A percentile compares a stretch with the other conserved stretches of the same genome.
Evolutionary conservation across 2,888 invertebrate species (phyloP).

Genomic region (Acleris emargana): DNA sequence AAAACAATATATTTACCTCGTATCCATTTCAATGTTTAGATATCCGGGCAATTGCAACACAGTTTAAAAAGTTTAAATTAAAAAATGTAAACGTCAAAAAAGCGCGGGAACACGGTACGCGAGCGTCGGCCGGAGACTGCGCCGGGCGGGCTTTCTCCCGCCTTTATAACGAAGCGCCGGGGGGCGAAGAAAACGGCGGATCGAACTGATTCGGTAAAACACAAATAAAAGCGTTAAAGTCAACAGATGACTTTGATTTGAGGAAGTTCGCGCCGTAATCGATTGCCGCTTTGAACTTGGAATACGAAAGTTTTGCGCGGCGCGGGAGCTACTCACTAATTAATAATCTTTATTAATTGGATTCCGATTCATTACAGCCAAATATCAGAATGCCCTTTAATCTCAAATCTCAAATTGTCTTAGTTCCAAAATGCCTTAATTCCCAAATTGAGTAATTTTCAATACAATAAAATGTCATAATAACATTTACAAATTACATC

Average conservation of each 20-base stretch:
- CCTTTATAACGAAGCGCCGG: conserved; percentile 73
- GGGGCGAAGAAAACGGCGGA: conserved; percentile 67
- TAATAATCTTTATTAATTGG: background rate
- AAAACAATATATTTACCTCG: conserved; percentile 63
- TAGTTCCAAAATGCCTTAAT: too few relatives aligned
- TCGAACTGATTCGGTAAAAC: conserved; percentile 56
- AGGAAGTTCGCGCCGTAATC: conserved; percentile 24
- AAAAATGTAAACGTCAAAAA: conserved; percentile 55
- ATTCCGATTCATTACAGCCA: too few relatives aligned
- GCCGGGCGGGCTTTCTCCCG: conserved; percentile 75
- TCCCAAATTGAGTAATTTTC: too few relatives aligned
- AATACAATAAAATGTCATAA: too few relatives aligned
- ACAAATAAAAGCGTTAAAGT: conserved; percentile 35
- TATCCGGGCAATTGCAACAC: conserved; percentile 62
- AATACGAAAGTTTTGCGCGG: conserved; percentile 31
- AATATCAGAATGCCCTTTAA: too few relatives aligned
- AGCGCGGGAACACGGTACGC: conserved; percentile 62
- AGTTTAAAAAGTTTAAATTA: conserved; percentile 40
- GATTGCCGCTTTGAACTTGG: conserved; percentile 32
- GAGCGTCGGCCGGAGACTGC: conserved; percentile 52
- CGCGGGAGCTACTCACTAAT: conserved; percentile 1
- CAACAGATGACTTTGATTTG: conserved; percentile 32
- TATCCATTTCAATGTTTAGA: conserved; percentile 54
- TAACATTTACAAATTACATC: too few relatives aligned
- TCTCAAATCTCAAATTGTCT: too few relatives aligned